These are phyloP conservation scores for Salpingus planirostris DNA, from an alignment of 2,888 invertebrate species.

Conservation along the genomic window DNA sequence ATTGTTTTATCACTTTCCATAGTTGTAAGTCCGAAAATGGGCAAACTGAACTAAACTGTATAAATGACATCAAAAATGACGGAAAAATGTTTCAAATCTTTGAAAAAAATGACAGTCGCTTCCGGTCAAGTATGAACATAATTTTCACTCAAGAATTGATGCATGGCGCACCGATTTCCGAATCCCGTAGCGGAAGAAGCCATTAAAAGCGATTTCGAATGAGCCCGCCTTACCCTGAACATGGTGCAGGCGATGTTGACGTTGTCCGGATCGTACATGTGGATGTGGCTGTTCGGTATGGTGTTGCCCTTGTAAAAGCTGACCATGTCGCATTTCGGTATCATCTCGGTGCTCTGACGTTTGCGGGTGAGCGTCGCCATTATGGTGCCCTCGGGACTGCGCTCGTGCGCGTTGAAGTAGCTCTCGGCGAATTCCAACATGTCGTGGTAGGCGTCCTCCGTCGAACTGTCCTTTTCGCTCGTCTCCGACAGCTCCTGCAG, in stretches of 20 bases:
- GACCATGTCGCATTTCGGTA: constrained; percentile 90
- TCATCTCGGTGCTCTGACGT: constrained; percentile 64
- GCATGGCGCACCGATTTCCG: no score
- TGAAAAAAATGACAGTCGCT: no score
- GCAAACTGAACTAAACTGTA: no score
- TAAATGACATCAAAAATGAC: no score
- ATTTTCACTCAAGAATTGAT: no score
- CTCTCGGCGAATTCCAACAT: constrained; percentile 90
- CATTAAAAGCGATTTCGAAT: no score
- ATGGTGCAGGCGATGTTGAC: constrained; percentile 81
- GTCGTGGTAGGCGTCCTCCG: constrained; percentile 62
- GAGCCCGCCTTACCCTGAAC: constrained; percentile 83
- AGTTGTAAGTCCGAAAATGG: no score
- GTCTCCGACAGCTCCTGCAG: constrained; percentile 68
- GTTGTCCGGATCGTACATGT: constrained; percentile 92
- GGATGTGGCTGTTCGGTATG: constrained; percentile 89
- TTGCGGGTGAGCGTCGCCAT: constrained; percentile 79
- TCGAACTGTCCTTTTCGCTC: constrained; percentile 44
- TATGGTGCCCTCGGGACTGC: constrained; percentile 78
- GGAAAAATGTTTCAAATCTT: no score
- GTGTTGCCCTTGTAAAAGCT: constrained; percentile 78
- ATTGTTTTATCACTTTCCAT: no score
- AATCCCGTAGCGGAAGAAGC: no score
- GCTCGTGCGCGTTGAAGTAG: constrained; percentile 83
- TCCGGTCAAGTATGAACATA: no score